Percentiles rank a stretch among this genome's conserved stretches.
Evolutionary conservation across 2,888 invertebrate genomes (phyloP).

Genomic region (Nemotelus pantherinus): DNA sequence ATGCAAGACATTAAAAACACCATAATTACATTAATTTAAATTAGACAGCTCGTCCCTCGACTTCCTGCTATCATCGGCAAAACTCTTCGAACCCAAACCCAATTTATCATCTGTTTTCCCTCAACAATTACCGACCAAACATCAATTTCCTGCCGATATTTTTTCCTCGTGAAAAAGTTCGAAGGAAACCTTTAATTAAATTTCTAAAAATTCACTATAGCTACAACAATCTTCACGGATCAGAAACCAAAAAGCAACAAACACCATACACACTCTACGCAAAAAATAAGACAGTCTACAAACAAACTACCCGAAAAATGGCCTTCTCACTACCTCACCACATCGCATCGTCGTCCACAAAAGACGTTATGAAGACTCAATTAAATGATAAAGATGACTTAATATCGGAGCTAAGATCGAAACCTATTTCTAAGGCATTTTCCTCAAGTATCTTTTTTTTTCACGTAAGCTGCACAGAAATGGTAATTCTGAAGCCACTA

Average conservation of each 20-base stretch:
- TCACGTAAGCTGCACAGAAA: constrained; percentile 4
- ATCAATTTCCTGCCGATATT: constrained; percentile 41
- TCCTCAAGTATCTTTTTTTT: neutral
- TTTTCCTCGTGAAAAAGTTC: neutral
- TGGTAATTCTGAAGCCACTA: constrained; percentile 40
- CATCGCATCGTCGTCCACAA: neutral
- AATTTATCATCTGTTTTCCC: constrained; percentile 41
- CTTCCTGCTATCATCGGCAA: constrained; percentile 36
- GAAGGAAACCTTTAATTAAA: constrained; percentile 39
- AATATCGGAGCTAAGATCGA: constrained; percentile 32
- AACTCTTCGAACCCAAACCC: constrained; percentile 2
- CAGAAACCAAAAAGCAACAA: neutral
- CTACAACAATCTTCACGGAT: constrained; percentile 1
- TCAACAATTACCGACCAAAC: constrained; percentile 38
- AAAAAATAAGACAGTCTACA: neutral
- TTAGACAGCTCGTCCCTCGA: neutral
- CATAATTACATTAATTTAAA: constrained; percentile 13
- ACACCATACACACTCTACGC: neutral
- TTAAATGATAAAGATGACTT: constrained; percentile 36
- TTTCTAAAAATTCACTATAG: constrained; percentile 34
- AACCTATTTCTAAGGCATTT: constrained; percentile 31
- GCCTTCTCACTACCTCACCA: neutral
- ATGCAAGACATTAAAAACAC: neutral
- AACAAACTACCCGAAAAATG: neutral
- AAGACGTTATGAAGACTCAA: constrained; percentile 17